These are phyloP conservation scores for Cebus imitator DNA, from an alignment of 2,113 vertebrate species.

Conservation along the genomic window DNA sequence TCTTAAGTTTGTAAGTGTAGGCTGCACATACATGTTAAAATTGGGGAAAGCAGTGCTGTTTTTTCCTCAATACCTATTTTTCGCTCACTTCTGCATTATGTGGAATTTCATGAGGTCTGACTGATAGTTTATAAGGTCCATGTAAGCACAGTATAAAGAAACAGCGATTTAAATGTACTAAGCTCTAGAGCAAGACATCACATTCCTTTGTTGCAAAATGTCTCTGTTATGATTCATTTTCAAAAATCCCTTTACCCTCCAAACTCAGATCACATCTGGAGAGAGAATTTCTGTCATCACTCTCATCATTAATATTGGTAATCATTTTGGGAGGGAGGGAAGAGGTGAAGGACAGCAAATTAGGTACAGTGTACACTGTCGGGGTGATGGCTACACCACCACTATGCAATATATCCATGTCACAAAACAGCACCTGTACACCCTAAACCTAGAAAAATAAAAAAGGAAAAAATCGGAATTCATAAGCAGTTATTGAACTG, in stretches of 20 bases:
- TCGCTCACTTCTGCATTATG: constrained; percentile 40
- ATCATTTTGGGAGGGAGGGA: not conserved
- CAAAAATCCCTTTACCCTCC: not conserved
- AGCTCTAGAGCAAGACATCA: not conserved
- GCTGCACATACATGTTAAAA: not conserved
- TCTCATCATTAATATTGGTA: not conserved
- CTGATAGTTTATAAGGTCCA: not conserved
- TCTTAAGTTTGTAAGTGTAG: not conserved
- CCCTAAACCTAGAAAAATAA: not conserved
- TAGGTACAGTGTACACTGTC: not conserved
- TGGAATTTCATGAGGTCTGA: not conserved
- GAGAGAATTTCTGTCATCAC: not conserved
- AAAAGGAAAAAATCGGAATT: not conserved
- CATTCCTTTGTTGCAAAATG: not conserved
- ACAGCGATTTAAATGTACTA: not conserved
- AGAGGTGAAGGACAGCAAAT: not conserved
- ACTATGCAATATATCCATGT: not conserved
- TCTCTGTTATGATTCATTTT: not conserved
- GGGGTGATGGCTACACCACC: not conserved
- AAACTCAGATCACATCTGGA: not conserved
- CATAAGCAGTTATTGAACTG: not conserved
- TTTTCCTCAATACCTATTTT: not conserved
- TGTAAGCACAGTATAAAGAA: not conserved
- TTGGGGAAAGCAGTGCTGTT: not conserved
- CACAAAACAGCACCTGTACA: not conserved